Evolutionary conservation across 37 sponge, comb jelly and placozoan species (phyloP), one percentile per base, ranked within the genome.

Genomic region (Mnemiopsis leidyi): DNA sequence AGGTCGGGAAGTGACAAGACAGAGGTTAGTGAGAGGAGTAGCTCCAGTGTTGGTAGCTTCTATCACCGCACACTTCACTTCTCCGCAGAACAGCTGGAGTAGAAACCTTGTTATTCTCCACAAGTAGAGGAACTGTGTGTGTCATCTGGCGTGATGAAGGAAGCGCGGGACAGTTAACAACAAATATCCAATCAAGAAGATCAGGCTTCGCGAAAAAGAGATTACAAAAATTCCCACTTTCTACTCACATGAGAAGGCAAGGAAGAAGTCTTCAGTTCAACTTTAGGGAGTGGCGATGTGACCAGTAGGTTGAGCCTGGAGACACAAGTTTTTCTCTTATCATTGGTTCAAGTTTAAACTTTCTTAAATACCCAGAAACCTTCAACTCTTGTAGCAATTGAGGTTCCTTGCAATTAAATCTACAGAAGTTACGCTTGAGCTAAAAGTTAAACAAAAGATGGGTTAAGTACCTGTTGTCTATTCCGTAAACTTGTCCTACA

Each of bases 41-140:
- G 90, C 90, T 39, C 90, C 90, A 0, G 61, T 85, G 90, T 85
- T 85, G 29, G 90, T 85, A 1, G 90, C 90, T 28, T 85, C 29
- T 13, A 85, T 85, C 40, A 85, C 90, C 7, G 90, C 90, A 85
- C 90, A 85, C 90, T 85, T 85, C 90, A 85, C 90, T 28, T 85
- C 90, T 18, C 90, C 90, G 90, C 90, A 85, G 48, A 33, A 85
- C 25, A 85, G 30, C 48, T 85, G 90, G 0, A 34, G 29, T 69
- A 28, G 73, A 23, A 18, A 48, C 61, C 61, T 48, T 48, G 9
- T 48, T 48, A 48, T 48, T 48, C n/a, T n/a, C n/a, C n/a, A n/a
- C n/a, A n/a, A n/a, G n/a, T n/a, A n/a, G n/a, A n/a, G n/a, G n/a
- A n/a, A n/a, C n/a, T n/a, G n/a, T n/a, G n/a, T n/a, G n/a, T n/a